These are phyloP conservation scores for Rhineura floridana DNA, from an alignment of 2,113 vertebrate genomes.

Conservation along the genomic window DNA sequence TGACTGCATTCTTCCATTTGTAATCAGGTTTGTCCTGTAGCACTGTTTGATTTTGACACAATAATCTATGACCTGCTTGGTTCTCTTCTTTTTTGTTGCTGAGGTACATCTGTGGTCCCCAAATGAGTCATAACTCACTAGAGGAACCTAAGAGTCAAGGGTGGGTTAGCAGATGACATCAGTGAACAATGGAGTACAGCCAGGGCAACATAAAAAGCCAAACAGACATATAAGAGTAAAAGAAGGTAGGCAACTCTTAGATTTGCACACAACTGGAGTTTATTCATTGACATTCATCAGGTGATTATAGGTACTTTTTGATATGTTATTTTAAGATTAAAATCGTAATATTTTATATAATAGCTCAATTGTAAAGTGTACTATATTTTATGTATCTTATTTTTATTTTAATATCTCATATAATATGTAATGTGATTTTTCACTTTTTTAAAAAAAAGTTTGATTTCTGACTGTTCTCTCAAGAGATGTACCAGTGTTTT, in stretches of 20 bases:
- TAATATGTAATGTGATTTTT: neutral
- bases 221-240: neutral
- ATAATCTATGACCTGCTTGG: neutral
- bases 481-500: no score
- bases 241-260: neutral
- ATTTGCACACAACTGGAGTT: neutral
- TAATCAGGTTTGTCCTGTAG: neutral
- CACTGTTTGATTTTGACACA: neutral
- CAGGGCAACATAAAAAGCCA: neutral
- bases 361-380: neutral
- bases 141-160: neutral
- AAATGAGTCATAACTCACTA: neutral
- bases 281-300: neutral
- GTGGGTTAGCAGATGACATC: neutral
- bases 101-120: neutral
- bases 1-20: slow-evolving; percentile 2
- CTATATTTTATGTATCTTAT: no score
- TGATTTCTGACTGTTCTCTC: no score
- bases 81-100: neutral
- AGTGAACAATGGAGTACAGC: neutral
- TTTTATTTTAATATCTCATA: no score
- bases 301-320: no score
- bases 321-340: neutral
- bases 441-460: neutral
- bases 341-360: neutral